These are phyloP conservation scores for Ophioninae sp. DNA, from an alignment of 2,888 invertebrate species.

Conservation along the genomic window DNA sequence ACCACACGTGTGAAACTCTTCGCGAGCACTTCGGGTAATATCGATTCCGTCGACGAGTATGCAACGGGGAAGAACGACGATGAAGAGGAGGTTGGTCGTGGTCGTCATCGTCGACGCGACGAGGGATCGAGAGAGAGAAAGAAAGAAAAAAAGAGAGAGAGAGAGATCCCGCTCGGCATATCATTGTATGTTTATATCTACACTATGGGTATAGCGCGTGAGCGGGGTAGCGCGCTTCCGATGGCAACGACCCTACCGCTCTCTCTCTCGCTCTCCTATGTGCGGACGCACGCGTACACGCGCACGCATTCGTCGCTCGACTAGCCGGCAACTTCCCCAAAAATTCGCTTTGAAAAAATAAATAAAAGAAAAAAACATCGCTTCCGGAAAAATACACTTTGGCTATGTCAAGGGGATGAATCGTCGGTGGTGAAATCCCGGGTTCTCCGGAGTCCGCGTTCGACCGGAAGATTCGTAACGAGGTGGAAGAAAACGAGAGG, in stretches of 20 bases:
- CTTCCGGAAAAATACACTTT: too few relatives aligned
- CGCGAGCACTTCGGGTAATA: constrained; percentile 63
- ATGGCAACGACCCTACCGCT: constrained; percentile 78
- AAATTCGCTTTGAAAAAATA: too few relatives aligned
- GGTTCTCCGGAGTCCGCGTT: too few relatives aligned
- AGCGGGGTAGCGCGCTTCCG: constrained; percentile 73
- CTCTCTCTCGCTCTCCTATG: constrained; percentile 11
- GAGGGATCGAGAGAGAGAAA: constrained; percentile 15
- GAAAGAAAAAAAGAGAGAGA: too few relatives aligned
- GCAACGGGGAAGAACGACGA: constrained; percentile 31
- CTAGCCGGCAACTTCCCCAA: neutral
- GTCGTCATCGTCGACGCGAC: constrained; percentile 23
- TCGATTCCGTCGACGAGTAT: constrained; percentile 64
- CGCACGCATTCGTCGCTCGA: constrained; percentile 11
- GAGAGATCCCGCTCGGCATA: constrained; percentile 31
- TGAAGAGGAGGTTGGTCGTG: constrained; percentile 8
- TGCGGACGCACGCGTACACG: neutral
- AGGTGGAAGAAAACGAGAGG: neutral
- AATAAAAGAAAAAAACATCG: too few relatives aligned
- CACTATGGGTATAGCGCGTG: constrained; percentile 50
- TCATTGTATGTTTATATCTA: constrained; percentile 10
- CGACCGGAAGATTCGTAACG: neutral
- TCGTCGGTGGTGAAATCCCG: too few relatives aligned
- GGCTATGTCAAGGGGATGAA: too few relatives aligned
- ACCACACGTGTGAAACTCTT: constrained; percentile 29